Base-by-base conservation (phyloP, 2,888 invertebrate species). In the Orgyia antiqua region DNA sequence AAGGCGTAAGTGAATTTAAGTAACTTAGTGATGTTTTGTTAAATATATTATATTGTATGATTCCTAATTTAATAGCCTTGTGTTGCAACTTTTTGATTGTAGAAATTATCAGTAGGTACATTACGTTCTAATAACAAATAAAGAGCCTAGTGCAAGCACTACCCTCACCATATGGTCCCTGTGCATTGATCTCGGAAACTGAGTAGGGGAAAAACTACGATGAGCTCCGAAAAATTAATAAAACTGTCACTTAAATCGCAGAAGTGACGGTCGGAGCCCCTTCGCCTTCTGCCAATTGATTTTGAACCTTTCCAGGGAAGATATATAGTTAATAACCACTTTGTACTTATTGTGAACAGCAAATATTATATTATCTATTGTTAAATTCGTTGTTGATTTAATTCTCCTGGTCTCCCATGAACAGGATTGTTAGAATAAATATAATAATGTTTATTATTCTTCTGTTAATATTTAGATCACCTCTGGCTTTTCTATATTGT, bases 231-330 rank as follows among this genome's bases (percentile, higher is more conserved):
- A 87, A 90, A 91, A 91, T 91, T 91, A 91, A 91, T 91, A 91
- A 91, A 91, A 89, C 89, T 90, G 91, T 91, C 91, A 90, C 89
- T 90, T 89, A 88, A 88, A 87, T 84, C 70, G 73, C 74, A 78
- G 65, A 75, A 79, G 74, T 79, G 82, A 77, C 75, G 64, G 68
- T 58, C 57, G 59, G 62, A 58, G 53, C 70, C 78, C 80, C 75
- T 83, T 72, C 73, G 60, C 54, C 31, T 37, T 30, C 26, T 31
- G 30, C 36, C 58, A 51, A 51, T 58, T 65, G 42, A 73, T 62
- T 67, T 41, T 69, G 54, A 58, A 52, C 62, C 69, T 64, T 76
- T 63, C 47, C 31, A 1, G 8, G 25, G 28, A 39, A 33, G 33
- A 32, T 43, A 45, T 63, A 74, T 33, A 53, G 65, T 51, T 45